Evolutionary conservation across 2,113 vertebrate genomes (phyloP).

Genomic region (Parus major): DNA sequence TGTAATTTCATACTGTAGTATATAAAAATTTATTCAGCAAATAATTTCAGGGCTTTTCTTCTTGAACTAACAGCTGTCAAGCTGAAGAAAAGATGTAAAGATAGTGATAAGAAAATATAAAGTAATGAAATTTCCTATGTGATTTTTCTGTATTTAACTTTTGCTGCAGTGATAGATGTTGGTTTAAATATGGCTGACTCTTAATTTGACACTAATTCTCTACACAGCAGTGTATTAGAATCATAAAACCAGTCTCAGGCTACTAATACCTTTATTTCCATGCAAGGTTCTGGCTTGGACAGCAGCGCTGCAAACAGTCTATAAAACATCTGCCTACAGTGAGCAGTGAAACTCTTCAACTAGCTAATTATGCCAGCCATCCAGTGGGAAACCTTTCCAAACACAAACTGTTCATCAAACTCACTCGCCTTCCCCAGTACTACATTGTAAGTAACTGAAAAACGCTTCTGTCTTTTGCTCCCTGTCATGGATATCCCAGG

Average conservation of each 20-base stretch:
- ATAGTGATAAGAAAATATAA: neutral
- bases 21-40: neutral
- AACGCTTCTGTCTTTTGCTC: neutral
- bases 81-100: neutral
- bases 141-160: neutral
- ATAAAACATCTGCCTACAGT: slow-evolving; percentile 97
- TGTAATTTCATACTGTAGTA: neutral
- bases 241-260: neutral
- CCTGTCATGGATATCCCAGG: neutral
- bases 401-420: slow-evolving; percentile 93
- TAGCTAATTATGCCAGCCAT: slow-evolving; percentile 90
- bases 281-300: slow-evolving; percentile 96
- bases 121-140: neutral
- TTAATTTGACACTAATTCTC: neutral
- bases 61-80: neutral
- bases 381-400: slow-evolving; percentile 91
- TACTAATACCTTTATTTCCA: slow-evolving; percentile 60
- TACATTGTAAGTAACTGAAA: slow-evolving; percentile 89
- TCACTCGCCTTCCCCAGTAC: slow-evolving; percentile 95
- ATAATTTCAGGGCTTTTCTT: neutral
- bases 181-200: neutral
- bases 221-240: neutral
- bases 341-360: slow-evolving; percentile 88
- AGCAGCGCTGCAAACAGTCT: slow-evolving; percentile 96
- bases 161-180: neutral